These are phyloP conservation scores for Myopa tessellatipennis DNA, from an alignment of 2,888 invertebrate species.

Conservation along the genomic window DNA sequence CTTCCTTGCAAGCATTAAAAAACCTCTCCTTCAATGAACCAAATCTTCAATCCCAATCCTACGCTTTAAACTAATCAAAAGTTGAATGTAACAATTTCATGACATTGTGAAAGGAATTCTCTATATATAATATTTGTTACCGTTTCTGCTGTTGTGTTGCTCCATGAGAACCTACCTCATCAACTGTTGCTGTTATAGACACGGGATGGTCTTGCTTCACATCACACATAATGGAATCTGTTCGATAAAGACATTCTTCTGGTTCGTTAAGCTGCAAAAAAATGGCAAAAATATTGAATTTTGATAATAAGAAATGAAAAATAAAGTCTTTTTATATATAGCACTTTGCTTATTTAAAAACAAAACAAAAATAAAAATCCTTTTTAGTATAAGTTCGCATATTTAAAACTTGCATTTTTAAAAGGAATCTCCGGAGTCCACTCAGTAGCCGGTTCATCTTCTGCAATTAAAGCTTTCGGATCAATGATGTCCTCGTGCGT, in stretches of 20 bases:
- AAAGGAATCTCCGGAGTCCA: constrained; percentile 95
- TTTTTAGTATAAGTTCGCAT: background rate
- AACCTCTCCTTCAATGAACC: no score
- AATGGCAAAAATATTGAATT: constrained; percentile 7
- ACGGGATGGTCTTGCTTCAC: constrained; percentile 61
- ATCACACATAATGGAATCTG: constrained; percentile 63
- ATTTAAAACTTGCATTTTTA: constrained; percentile 75
- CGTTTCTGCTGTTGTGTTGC: no score
- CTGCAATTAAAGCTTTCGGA: constrained; percentile 72
- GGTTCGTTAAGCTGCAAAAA: constrained; percentile 63
- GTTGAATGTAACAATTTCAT: background rate
- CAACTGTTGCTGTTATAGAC: constrained; percentile 64
- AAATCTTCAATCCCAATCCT: no score
- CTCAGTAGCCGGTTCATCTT: constrained; percentile 83
- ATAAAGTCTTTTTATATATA: background rate
- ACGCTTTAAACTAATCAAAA: background rate
- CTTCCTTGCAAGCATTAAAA: no score
- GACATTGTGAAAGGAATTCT: background rate
- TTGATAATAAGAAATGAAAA: background rate
- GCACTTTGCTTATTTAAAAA: background rate
- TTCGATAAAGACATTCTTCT: constrained; percentile 62
- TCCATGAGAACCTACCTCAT: constrained; percentile 58
- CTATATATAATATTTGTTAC: background rate
- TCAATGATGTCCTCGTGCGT: constrained; percentile 53
- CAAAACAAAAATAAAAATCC: no score